Conservation (phyloP, 2,113 vertebrate genomes). For the Chionomys nivalis region DNA sequence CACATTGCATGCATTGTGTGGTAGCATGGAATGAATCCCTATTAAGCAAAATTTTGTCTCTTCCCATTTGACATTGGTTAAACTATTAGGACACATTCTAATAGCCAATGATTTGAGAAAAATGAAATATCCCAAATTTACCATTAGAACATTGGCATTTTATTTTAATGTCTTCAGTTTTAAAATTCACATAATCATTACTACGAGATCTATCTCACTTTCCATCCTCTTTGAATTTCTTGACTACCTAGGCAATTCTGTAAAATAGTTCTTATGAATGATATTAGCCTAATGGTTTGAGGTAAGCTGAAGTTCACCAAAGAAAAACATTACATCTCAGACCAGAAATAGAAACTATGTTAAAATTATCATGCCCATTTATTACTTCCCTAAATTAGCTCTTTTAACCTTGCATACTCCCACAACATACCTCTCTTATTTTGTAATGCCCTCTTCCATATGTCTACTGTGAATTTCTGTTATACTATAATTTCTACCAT, state of each 20-base stretch:
- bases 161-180: not conserved
- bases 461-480: not conserved
- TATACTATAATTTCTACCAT: not conserved
- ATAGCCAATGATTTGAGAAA: not conserved
- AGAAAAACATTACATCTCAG: not conserved
- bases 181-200: not conserved
- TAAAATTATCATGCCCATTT: accelerated
- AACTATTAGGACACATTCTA: not conserved
- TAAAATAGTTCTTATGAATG: not conserved
- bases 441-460: not conserved
- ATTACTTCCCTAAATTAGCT: not conserved
- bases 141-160: not conserved
- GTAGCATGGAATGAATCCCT: not conserved
- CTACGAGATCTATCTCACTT: not conserved
- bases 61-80: not conserved
- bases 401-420: accelerated
- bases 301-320: not conserved
- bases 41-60: slow-evolving; percentile 32
- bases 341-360: not conserved
- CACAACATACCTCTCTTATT: accelerated
- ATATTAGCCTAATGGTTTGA: not conserved
- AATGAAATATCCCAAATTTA: not conserved
- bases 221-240: not conserved
- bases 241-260: not conserved
- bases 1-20: not conserved